Conservation (phyloP, 2,888 invertebrate species). For the Drosophila neonasuta region DNA sequence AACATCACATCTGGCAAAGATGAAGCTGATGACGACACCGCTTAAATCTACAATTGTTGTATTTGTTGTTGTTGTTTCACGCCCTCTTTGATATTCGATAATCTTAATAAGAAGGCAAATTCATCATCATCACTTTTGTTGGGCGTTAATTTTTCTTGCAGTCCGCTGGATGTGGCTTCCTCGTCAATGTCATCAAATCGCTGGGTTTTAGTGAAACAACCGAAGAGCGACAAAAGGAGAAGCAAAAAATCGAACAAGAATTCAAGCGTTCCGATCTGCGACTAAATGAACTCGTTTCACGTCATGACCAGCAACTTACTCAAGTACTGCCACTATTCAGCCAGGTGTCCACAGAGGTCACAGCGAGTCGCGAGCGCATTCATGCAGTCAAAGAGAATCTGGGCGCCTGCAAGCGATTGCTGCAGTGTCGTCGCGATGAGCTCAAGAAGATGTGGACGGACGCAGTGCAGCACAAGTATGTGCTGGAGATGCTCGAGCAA, state of each 20-base stretch:
- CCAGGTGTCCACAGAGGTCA: slow-evolving; percentile 89
- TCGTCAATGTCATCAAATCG: slow-evolving; percentile 97
- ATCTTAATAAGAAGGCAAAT: slow-evolving; percentile 15
- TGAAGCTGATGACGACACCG: slow-evolving; percentile 65
- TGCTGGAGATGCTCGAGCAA: slow-evolving; percentile 93
- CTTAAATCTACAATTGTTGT: slow-evolving; percentile 4
- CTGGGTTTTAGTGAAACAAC: slow-evolving; percentile 96
- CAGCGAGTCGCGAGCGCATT: slow-evolving; percentile 89
- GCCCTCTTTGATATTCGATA: slow-evolving; percentile 56
- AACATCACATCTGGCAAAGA: neutral
- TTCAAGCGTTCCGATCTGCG: slow-evolving; percentile 95
- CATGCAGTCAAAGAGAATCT: slow-evolving; percentile 91
- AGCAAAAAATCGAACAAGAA: slow-evolving; percentile 95
- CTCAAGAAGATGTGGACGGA: slow-evolving; percentile 96
- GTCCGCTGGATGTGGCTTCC: slow-evolving; percentile 89
- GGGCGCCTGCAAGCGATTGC: slow-evolving; percentile 90
- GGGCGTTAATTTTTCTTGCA: slow-evolving; percentile 75
- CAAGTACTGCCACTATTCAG: slow-evolving; percentile 87
- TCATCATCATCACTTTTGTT: neutral
- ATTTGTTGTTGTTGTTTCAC: slow-evolving; percentile 43
- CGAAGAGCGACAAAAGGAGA: slow-evolving; percentile 95
- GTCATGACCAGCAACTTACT: slow-evolving; percentile 93
- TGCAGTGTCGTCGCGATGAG: slow-evolving; percentile 96
- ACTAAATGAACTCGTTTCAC: slow-evolving; percentile 93
- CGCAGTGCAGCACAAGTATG: slow-evolving; percentile 97